Evolutionary conservation across 2,888 invertebrate species (phyloP).

Genomic region (Agonopterix alstromeriana): DNA sequence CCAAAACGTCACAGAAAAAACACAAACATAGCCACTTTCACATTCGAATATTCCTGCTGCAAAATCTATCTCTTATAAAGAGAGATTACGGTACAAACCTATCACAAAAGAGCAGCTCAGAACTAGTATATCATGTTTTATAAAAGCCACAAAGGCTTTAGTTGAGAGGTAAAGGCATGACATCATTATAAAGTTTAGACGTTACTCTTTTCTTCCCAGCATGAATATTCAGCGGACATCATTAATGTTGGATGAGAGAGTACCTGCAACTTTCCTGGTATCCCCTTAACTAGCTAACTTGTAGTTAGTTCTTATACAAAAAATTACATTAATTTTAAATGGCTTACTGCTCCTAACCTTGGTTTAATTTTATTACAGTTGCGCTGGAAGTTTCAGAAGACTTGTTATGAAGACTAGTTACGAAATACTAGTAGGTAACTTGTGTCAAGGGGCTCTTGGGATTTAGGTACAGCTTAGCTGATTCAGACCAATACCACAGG

Average conservation of each 20-base stretch:
- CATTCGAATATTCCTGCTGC: not conserved
- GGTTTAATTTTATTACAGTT: not conserved
- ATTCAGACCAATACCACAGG: too few relatives aligned
- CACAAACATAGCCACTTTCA: not conserved
- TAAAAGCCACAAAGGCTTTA: not conserved
- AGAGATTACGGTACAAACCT: too few relatives aligned
- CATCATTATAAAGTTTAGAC: constrained; percentile 11
- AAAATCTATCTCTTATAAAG: not conserved
- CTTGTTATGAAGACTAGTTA: not conserved
- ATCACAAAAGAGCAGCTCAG: not conserved
- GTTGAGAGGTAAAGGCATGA: not conserved
- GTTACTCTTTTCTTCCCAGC: constrained; percentile 11
- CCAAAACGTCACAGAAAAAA: not conserved
- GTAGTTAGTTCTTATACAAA: constrained; percentile 12
- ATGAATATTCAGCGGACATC: constrained; percentile 18
- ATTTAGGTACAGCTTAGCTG: not conserved
- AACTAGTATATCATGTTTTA: not conserved
- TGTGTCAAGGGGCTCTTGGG: not conserved
- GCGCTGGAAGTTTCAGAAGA: not conserved
- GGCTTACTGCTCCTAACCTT: constrained; percentile 3
- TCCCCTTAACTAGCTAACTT: constrained; percentile 5
- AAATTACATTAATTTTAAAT: constrained; percentile 10
- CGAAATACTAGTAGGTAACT: not conserved
- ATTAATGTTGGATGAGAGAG: constrained; percentile 15
- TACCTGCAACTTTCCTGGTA: constrained; percentile 5